These are phyloP conservation scores for Ophioderma brevispina DNA, from an alignment of 35 echinoderm and acorn worm genomes.

Conservation along the genomic window DNA sequence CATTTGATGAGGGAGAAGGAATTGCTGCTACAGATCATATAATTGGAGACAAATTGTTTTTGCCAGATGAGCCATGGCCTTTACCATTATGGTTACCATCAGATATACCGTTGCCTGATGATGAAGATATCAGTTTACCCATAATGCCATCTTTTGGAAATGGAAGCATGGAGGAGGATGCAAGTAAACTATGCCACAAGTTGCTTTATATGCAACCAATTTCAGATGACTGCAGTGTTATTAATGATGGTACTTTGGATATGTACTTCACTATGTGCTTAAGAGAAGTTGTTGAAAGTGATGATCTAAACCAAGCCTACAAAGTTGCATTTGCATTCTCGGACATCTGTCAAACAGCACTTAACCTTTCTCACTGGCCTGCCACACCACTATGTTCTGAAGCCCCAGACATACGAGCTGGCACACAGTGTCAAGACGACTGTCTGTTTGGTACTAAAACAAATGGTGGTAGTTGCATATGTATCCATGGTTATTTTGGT, in stretches of 20 bases:
- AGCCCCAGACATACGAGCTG: constrained; percentile 52
- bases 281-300: constrained; percentile 46
- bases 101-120: constrained; percentile 54
- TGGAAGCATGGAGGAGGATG: constrained; percentile 10
- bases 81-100: constrained; percentile 72
- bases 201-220: constrained; percentile 50
- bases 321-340: constrained; percentile 79
- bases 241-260: constrained; percentile 35
- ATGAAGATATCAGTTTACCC: background rate
- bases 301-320: constrained; percentile 49
- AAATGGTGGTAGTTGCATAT: constrained; percentile 13
- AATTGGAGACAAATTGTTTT: constrained; percentile 6
- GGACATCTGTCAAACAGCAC: constrained; percentile 72
- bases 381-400: constrained; percentile 69
- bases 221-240: constrained; percentile 25
- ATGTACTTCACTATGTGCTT: constrained; percentile 73
- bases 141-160: constrained; percentile 42
- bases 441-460: constrained; percentile 69
- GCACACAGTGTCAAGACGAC: constrained; percentile 63
- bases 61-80: constrained; percentile 73
- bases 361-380: constrained; percentile 72
- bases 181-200: constrained; percentile 24
- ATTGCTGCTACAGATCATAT: constrained; percentile 48
- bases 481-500: constrained; percentile 69
- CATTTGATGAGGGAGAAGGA: constrained; percentile 89